Conservation (phyloP, 1,140 invertebrate genomes). For the Sesamia nonagrioides region DNA sequence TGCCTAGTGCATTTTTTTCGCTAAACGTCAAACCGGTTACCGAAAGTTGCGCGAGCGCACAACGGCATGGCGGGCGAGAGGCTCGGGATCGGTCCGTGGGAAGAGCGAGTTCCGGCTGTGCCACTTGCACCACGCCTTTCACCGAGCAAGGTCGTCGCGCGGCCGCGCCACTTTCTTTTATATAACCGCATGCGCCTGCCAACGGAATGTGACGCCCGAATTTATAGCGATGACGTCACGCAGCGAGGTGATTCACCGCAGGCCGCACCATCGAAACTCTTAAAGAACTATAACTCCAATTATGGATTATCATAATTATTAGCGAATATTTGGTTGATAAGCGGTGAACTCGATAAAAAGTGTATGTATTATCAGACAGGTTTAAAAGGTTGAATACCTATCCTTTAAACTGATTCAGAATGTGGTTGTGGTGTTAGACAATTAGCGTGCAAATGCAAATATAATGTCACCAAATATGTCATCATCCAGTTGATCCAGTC, state of each 20-base stretch:
- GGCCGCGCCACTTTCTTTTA: conserved; percentile 86
- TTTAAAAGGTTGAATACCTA: not conserved
- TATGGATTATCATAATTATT: conserved; percentile 47
- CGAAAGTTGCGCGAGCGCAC: conserved; percentile 79
- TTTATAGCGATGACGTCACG: conserved; percentile 81
- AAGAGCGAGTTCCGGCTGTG: conserved; percentile 84
- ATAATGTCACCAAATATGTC: no score
- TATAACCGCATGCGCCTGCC: conserved; percentile 70
- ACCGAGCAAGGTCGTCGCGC: conserved; percentile 84
- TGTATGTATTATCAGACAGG: not conserved
- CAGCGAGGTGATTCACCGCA: conserved; percentile 71
- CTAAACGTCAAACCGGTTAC: conserved; percentile 75
- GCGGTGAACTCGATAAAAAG: not conserved
- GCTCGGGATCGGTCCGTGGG: conserved; percentile 77
- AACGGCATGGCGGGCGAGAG: conserved; percentile 77
- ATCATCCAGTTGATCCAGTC: not conserved
- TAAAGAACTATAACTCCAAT: conserved; percentile 42
- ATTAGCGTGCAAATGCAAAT: not conserved
- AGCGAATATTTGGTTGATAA: not conserved
- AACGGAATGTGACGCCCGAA: conserved; percentile 83
- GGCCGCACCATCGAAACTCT: conserved; percentile 51
- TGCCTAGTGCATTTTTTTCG: conserved; percentile 75
- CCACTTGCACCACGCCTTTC: conserved; percentile 85
- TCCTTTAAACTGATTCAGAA: not conserved
- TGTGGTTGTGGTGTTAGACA: no score